A percentile compares a stretch with the other conserved stretches of the same genome.
phyloP scores from a whole-genome alignment of 2,888 invertebrate genomes.

The Abrostola tripartita region DNA sequence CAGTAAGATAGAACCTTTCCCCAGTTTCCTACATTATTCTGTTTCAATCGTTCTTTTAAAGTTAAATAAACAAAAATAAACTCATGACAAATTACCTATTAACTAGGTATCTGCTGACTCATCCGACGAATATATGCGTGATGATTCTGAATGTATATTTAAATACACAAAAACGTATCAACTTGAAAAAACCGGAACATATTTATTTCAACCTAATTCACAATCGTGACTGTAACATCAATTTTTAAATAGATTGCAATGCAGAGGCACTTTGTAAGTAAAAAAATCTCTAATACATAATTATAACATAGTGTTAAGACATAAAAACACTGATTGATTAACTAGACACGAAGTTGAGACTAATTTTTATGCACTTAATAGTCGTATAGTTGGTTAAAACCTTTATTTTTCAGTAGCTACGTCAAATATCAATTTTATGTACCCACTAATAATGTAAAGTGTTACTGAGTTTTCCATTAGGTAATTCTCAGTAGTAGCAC shows the following conservation, averaged over 20 bases:
- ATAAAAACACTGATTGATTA: constrained; percentile 33
- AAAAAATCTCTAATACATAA: constrained; percentile 16
- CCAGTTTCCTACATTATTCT: no score
- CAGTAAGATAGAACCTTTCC: no score
- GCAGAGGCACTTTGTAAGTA: constrained; percentile 29
- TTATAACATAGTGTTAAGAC: constrained; percentile 10
- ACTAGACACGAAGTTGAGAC: constrained; percentile 30
- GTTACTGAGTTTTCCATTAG: no score
- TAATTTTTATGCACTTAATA: no score
- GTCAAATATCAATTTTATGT: background rate
- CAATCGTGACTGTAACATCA: constrained; percentile 24
- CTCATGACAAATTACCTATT: no score
- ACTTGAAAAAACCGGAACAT: background rate
- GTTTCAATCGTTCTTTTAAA: no score
- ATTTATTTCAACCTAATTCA: constrained; percentile 25
- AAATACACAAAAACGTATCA: background rate
- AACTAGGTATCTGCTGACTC: no score
- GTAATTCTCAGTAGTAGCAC: no score
- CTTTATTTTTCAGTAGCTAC: background rate
- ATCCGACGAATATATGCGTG: background rate
- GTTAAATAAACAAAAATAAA: no score
- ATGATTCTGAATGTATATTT: background rate
- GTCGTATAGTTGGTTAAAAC: no score
- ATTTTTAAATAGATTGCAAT: constrained; percentile 5
- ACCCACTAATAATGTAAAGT: no score